Conservation (phyloP, 2,113 vertebrate species). For the Sinocyclocheilus anshuiensis region DNA sequence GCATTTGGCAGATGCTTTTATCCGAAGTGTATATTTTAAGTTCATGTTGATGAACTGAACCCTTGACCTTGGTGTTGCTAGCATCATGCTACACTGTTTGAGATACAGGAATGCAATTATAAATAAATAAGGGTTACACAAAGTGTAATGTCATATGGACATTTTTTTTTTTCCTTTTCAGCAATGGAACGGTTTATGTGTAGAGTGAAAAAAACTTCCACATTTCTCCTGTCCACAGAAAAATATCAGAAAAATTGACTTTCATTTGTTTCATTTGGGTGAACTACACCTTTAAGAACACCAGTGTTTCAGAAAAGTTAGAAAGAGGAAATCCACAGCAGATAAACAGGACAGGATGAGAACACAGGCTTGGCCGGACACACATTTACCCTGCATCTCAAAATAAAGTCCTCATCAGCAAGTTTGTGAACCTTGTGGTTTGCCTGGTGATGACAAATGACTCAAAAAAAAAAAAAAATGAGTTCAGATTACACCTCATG, state of each 20-base stretch:
- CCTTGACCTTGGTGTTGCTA: background rate
- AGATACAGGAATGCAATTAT: too few species aligned
- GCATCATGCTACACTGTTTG: background rate
- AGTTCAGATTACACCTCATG: background rate
- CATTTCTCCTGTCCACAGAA: background rate
- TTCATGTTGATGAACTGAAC: background rate
- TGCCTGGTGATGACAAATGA: background rate
- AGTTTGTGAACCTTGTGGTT: slow-evolving; percentile 13
- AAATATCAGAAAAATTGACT: background rate
- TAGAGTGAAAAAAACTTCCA: background rate
- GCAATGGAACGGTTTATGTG: background rate
- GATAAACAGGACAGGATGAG: background rate
- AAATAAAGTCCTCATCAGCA: background rate
- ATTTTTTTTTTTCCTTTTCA: background rate
- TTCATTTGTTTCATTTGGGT: background rate
- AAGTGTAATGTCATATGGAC: background rate
- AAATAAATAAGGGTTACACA: background rate
- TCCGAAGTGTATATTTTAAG: background rate
- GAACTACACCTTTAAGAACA: background rate
- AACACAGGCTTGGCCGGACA: background rate
- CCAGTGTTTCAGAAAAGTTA: background rate
- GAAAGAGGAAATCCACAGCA: background rate
- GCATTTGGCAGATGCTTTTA: background rate
- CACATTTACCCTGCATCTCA: background rate
- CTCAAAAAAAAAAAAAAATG: background rate